Base-by-base conservation (phyloP, 2,888 invertebrate genomes). In the Panzeria rudis region DNA sequence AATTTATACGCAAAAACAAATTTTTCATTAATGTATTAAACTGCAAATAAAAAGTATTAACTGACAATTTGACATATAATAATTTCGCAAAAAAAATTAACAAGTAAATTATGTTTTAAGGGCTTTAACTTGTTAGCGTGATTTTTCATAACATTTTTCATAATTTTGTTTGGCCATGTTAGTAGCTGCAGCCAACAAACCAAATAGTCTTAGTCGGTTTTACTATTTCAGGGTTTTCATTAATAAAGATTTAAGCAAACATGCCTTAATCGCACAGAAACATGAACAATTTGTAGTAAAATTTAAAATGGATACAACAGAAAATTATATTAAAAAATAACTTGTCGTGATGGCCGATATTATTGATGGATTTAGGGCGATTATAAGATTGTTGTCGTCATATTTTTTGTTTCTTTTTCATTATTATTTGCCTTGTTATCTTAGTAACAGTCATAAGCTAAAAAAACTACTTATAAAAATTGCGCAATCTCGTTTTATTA, bases 351-450 rank as follows among this genome's bases (percentile, higher is more conserved):
- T 91, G 91, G 90, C 91, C 91, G 90, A 90, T 90, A 90, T 91
- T 90, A 91, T 91, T 91, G 91, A 91, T 91, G 90, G 90, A 91
- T 91, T 90, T 90, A 90, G 91, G 91, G 91, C 91, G 91, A 91
- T 91, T 91, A 91, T 89, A 90, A 90, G 91, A 91, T 91, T 89
- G 89, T 90, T 90, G 90, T 90, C 90, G 89, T 89, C 86, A 84
- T 86, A 83, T 41, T 86, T 78, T 72, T 47, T 64, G 54, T 68
- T 9, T 50, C 25, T 66, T 54, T 77, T 15, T 52, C 35, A 7
- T 47, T 32, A 2, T 47, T 23, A 25, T 52, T 72, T 81, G 66
- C 66, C 75, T 72, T 61, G 35, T 71, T 73, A 62, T 17, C 38
- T 3, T 38, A 38, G 38, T 11, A 9, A 11, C 38, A 81, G 41